Percentiles rank a stretch among this genome's conserved stretches.
phyloP scores from a whole-genome alignment of 2,888 invertebrate species.

The Patella depressa region DNA sequence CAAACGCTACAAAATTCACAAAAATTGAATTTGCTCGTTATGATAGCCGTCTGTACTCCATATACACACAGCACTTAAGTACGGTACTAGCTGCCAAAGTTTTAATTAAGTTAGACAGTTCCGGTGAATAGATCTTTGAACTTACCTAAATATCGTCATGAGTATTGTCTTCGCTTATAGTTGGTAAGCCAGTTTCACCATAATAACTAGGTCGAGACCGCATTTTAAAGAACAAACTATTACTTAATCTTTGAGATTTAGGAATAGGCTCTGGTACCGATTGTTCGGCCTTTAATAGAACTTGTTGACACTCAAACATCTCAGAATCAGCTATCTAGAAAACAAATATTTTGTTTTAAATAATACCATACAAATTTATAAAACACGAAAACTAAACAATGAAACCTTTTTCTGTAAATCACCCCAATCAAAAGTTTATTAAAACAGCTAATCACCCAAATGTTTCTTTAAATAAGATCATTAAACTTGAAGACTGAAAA shows the following conservation, averaged over 20 bases:
- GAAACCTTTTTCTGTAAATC: too few species aligned
- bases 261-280: constrained; percentile 2
- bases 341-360: background rate
- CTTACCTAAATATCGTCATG: background rate
- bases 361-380: background rate
- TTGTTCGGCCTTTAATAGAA: constrained; percentile 1
- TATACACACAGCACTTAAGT: too few species aligned
- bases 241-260: constrained; percentile 3
- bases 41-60: too few species aligned
- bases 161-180: constrained; percentile 15
- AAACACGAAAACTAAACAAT: background rate
- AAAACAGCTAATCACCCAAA: too few species aligned
- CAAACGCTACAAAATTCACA: too few species aligned
- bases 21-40: too few species aligned
- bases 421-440: too few species aligned
- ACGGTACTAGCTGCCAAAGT: too few species aligned
- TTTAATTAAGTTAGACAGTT: too few species aligned
- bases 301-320: constrained; percentile 38
- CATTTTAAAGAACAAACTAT: constrained; percentile 19
- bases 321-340: constrained; percentile 43
- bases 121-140: too few species aligned
- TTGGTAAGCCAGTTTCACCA: constrained; percentile 22
- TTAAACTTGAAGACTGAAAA: background rate
- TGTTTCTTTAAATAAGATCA: too few species aligned
- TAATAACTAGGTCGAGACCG: constrained; percentile 21